Evolutionary conservation across 2,113 vertebrate species (phyloP), one percentile per base, ranked within the genome.

Genomic region (Deroptyus accipitrinus): DNA sequence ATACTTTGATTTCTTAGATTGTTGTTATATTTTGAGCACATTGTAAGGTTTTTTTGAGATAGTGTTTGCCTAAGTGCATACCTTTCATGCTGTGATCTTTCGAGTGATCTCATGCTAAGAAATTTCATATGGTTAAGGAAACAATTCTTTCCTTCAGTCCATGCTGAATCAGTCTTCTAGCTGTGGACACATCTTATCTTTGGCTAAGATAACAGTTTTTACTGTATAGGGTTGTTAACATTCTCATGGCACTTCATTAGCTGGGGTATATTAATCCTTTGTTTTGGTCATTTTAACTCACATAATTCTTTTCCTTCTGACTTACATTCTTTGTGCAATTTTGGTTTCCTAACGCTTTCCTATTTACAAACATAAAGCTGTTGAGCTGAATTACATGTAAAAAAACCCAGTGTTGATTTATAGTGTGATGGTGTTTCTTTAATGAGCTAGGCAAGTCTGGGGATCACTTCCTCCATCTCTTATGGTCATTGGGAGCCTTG

Each of bases 161-260:
- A 0, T 76, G 31, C 63, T 86, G 35, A 86, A 94, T 95, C 6
- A 46, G 67, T 94, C 66, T 82, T 77, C n/a, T 86, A 90, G 64
- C 82, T 90, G 79, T 80, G 70, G 84, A 91, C 69, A 16, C 48
- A 37, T 86, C 54, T 92, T 94, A 86, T 92, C 90, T 88, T 63
- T 81, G 61, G 79, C 54, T 94, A 82, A 91, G 84, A 87, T 91
- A 93, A 73, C 13, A 33, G 20, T 51, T 88, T 0, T 0, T 62
- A 44, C 41, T 82, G 3, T 68, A 51, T 80, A 16, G 7, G 13
- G 18, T 73, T 79, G 78, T 90, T 94, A 94, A 80, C 54, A 75
- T 92, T 93, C 88, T 70, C 76, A 63, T 88, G 72, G 41, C 64
- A 55, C 25, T 86, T 91, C 22, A 59, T 94, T 88, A 63, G 42